Conservation (phyloP, 2,888 invertebrate genomes). For the Ceraclea dissimilis region DNA sequence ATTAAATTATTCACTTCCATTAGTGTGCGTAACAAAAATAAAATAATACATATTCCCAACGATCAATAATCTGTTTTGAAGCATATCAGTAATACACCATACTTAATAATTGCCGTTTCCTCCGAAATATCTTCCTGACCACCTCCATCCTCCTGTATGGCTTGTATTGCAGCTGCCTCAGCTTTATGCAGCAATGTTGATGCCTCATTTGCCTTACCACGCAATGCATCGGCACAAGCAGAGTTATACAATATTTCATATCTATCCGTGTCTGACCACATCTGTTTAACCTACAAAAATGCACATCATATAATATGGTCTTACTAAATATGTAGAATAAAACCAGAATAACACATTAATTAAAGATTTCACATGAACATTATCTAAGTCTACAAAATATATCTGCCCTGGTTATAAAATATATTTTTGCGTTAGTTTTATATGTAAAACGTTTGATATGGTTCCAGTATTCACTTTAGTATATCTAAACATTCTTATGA, state of each 20-base stretch:
- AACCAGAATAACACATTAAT: neutral
- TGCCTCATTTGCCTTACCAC: slow-evolving; percentile 66
- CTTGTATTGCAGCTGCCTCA: slow-evolving; percentile 77
- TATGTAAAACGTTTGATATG: too few species aligned
- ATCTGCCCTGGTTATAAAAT: too few species aligned
- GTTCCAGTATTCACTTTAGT: too few species aligned
- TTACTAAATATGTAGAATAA: too few species aligned
- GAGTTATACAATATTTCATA: slow-evolving; percentile 91
- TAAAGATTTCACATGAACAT: neutral
- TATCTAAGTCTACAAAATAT: neutral
- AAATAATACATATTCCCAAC: too few species aligned
- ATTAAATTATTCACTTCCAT: slow-evolving; percentile 9
- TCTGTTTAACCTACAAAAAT: slow-evolving; percentile 12
- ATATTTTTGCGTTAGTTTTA: too few species aligned
- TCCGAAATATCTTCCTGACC: slow-evolving; percentile 91
- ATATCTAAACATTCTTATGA: too few species aligned
- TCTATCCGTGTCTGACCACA: slow-evolving; percentile 37
- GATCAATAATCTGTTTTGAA: too few species aligned
- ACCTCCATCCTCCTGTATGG: slow-evolving; percentile 82
- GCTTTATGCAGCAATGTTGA: slow-evolving; percentile 73
- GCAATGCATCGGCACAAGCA: slow-evolving; percentile 73
- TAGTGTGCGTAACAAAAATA: too few species aligned
- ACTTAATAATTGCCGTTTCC: slow-evolving; percentile 85
- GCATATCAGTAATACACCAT: slow-evolving; percentile 20
- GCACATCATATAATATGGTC: too few species aligned